Evolutionary conservation across 2,113 vertebrate genomes (phyloP), one percentile per base, ranked within the genome.

Genomic region (Beaufortia kweichowensis): DNA sequence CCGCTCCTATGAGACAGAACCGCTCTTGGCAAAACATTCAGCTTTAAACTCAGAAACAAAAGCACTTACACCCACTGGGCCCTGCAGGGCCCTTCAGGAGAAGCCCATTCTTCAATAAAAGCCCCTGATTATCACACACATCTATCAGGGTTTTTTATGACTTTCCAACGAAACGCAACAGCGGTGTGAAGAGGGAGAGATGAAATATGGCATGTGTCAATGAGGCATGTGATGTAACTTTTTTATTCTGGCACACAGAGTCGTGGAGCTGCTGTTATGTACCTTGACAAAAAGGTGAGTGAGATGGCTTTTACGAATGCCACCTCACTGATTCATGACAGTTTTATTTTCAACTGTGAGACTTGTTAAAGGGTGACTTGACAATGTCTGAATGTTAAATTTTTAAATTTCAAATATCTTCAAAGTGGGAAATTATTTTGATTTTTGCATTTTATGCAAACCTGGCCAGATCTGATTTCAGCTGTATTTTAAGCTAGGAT

Each of bases 1-100:
- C 60, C 63, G 62, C 50, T 79, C 68, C 74, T 72, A 39, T 50
- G 65, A 65, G 59, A 60, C 43, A 24, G 12, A 69, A 39, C 26
- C 23, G 73, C 43, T 68, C 21, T 80, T 77, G 84, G 84, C 76
- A 79, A 80, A 80, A 56, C 53, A 76, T 80, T 76, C 33, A 17
- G 59, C 33, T 80, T 60, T 43, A 67, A 76, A 57, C 72, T 70
- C 33, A 4, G 17, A 76, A 76, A 61, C 66, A 70, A 69, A 63
- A 72, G 69, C 55, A 72, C 69, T 72, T 72, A 72, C 55, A 15
- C 69, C 69, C 69, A 72, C 53, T 12, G 57, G 33, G 24, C 72
- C 78, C 78, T 80, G 29, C 55, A 56, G 72, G 72, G 65, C 61
- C 33, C 72, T 68, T 56, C 56, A 68, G 79, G 65, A 75, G 57